Percentiles rank a stretch among this genome's conserved stretches.
Conservation (phyloP, 2,888 invertebrate genomes). For the Heliconius erato region DNA sequence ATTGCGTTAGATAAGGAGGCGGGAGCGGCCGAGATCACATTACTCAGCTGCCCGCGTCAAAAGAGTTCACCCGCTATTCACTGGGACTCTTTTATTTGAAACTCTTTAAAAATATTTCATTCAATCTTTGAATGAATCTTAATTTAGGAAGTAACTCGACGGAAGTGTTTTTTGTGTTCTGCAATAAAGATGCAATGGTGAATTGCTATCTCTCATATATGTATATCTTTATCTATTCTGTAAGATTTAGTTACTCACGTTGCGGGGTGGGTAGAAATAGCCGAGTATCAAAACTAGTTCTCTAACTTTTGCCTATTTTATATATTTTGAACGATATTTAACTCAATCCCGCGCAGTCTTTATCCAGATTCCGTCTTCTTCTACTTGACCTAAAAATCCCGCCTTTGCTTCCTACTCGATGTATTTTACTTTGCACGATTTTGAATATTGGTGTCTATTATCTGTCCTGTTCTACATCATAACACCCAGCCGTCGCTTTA, state of each 20-base stretch:
- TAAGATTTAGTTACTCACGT: no score
- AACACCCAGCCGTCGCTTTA: no score
- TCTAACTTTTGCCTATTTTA: no score
- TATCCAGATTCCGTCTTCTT: neutral
- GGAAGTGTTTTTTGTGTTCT: neutral
- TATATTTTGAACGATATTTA: neutral
- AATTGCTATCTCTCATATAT: no score
- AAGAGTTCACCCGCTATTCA: slow-evolving; percentile 35
- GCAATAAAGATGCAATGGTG: neutral
- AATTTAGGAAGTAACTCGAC: slow-evolving; percentile 18
- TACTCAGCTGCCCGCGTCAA: slow-evolving; percentile 27
- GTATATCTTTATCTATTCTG: no score
- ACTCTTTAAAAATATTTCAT: slow-evolving; percentile 30
- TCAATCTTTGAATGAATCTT: slow-evolving; percentile 24
- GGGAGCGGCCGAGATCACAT: slow-evolving; percentile 24
- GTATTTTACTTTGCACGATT: no score
- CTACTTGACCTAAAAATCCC: neutral
- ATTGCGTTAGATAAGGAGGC: slow-evolving; percentile 37
- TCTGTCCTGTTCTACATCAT: no score
- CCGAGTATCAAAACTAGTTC: neutral
- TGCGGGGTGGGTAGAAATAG: neutral
- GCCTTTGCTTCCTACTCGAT: neutral
- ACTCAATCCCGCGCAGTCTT: neutral
- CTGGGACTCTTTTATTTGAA: slow-evolving; percentile 14
- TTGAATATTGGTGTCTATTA: no score